Evolutionary conservation across 2,113 vertebrate genomes (phyloP).

Genomic region (Upupa epops): DNA sequence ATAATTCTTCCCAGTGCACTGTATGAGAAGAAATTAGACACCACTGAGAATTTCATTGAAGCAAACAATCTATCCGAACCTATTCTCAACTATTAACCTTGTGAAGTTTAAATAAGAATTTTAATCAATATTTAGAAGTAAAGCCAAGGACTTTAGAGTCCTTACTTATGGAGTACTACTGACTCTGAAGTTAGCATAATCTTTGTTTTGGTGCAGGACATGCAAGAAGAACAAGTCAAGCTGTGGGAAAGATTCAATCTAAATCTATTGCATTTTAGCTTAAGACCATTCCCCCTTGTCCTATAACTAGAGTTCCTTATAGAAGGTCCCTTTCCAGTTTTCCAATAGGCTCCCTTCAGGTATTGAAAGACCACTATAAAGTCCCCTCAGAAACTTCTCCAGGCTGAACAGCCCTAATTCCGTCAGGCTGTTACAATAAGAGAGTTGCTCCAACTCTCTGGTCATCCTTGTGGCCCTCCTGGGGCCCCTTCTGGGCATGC

Average conservation of each 20-base stretch:
- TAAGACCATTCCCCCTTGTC: too few species aligned
- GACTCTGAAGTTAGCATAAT: not conserved
- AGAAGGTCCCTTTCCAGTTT: too few species aligned
- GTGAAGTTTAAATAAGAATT: not conserved
- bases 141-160: not conserved
- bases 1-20: not conserved
- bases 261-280: too few species aligned
- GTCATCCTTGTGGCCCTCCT: too few species aligned
- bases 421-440: too few species aligned
- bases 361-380: too few species aligned
- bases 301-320: too few species aligned
- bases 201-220: not conserved
- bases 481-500: too few species aligned
- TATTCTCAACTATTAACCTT: not conserved
- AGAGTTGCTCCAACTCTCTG: too few species aligned
- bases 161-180: not conserved
- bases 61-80: not conserved
- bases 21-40: not conserved
- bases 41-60: not conserved
- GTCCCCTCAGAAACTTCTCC: too few species aligned
- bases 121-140: not conserved
- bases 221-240: not conserved
- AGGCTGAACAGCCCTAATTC: too few species aligned
- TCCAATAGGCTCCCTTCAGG: too few species aligned
- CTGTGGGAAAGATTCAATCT: not conserved